Base-by-base conservation (phyloP, 2,888 invertebrate genomes). In the Cylloceria caligata region DNA sequence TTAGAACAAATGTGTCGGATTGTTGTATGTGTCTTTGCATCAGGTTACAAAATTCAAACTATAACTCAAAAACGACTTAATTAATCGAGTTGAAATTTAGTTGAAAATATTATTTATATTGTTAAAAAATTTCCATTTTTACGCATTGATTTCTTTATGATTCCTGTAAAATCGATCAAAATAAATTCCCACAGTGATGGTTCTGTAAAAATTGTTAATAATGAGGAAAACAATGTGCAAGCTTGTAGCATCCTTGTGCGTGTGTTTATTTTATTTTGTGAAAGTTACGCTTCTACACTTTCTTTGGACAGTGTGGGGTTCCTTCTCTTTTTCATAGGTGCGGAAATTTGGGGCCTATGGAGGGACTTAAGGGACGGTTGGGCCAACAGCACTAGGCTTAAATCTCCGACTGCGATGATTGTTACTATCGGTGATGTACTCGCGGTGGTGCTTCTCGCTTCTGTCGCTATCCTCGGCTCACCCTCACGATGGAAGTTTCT, bases 361-460 rank as follows among this genome's bases (percentile, higher is more conserved):
- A 93, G 94, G 0, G 95, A 95, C 87, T 92, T 95, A 72, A 93
- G 93, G 57, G 93, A 94, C 0, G 95, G 94, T 5, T 93, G 94
- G 86, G 93, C 93, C 77, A 81, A 93, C 79, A 94, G 95, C 2
- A 94, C 94, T 21, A 93, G 95, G 21, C 93, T 95, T 93, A 93
- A 94, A 5, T 94, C 94, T 1, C 93, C 93, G 47, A 94, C 94
- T 88, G 94, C 95, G 0, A 93, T 94, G 75, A 94, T 94, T 34
- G 94, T 94, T 57, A 95, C 94, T 0, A 93, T 94, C 19, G 94
- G 94, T 80, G 95, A 95, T 83, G 94, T 95, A 9, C 85, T 94
- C 21, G 94, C 94, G 0, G 94, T 95, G n/a, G 94, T 93, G 36
- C 90, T 93, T 27, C 93, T 94, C 0, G 94, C 95, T 0, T 93